Base-by-base conservation (phyloP, 1,140 invertebrate species). In the Aphelinus atriplicis region DNA sequence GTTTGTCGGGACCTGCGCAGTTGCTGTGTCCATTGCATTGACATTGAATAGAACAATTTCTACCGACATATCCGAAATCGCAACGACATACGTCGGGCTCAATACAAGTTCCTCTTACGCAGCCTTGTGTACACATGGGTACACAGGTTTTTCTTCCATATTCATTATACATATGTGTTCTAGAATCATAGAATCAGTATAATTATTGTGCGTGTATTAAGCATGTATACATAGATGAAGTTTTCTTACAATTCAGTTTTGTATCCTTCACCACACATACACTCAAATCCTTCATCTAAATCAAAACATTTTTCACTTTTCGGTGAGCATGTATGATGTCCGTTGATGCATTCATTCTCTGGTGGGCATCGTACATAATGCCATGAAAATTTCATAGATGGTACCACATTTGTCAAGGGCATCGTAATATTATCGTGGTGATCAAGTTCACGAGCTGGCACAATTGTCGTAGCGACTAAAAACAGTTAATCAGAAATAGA, bases 1-100 rank as follows among this genome's bases (percentile, higher is more conserved):
- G 89, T 79, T 93, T 92, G 81, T 96, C 93, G 3, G 94, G 94
- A 9, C 95, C 95, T 77, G 91, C 92, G 86, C 97, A 99, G 81
- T 97, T 92, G 70, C 96, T 94, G 87, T 99, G 96, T 0, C 96
- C 96, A 85, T 98, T 97, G 84, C 97, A 99, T 82, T 96, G 91
- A 84, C 97, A 98, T 83, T 96, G 94, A 61, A 95, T 95, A 68
- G 94, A 96, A 85, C 97, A 99, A 88, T 98, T 97, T 71, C 92
- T 91, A 63, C 97, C 97, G 45, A 98, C 96, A 85, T 95, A 98
- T 61, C 97, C 96, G 88, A 99, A 99, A 88, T 97, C 92, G 86
- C 97, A 98, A 57, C 91, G 88, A 83, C 97, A 99, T 9, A 91
- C 89, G 82, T 97, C 92, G 47, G 97, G 97, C 79, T 93, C 90